A percentile compares a stretch with the other conserved stretches of the same genome.
Conservation (phyloP, 2,888 invertebrate species). For the Cephus spinipes region DNA sequence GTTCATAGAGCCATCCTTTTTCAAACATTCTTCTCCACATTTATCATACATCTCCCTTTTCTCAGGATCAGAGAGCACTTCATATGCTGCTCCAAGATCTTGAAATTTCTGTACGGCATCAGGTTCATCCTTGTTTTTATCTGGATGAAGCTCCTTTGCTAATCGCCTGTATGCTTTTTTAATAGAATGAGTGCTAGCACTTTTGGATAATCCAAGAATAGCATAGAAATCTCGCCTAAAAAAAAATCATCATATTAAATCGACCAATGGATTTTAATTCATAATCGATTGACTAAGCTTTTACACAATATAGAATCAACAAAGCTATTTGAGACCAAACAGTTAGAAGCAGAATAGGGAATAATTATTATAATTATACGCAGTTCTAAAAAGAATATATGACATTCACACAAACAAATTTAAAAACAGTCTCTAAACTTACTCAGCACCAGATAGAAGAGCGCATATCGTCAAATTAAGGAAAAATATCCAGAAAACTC, state of each 20-base stretch:
- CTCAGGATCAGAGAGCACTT: constrained; percentile 92
- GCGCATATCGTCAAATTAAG: constrained; percentile 56
- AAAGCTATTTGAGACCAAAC: too few species aligned
- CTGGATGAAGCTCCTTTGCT: constrained; percentile 98
- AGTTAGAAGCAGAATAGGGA: too few species aligned
- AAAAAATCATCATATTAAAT: constrained; percentile 14
- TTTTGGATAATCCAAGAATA: constrained; percentile 87
- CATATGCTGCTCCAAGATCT: constrained; percentile 96
- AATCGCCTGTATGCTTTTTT: constrained; percentile 97
- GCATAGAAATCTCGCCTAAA: constrained; percentile 91
- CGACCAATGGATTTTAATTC: too few species aligned
- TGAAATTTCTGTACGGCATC: constrained; percentile 94
- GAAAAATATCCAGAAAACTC: constrained; percentile 52
- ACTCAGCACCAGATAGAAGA: constrained; percentile 55
- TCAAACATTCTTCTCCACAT: constrained; percentile 97
- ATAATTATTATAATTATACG: too few species aligned
- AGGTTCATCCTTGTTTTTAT: constrained; percentile 95
- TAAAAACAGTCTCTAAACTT: constrained; percentile 32
- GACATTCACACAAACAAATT: neutral
- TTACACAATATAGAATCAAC: too few species aligned
- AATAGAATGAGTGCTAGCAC: constrained; percentile 92
- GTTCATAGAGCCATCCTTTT: constrained; percentile 90
- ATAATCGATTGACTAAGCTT: too few species aligned
- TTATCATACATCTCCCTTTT: constrained; percentile 95
- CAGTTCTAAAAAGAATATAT: too few species aligned